Base-by-base conservation (phyloP, 2,888 invertebrate species). In the Pseudolycoriella hygida region DNA sequence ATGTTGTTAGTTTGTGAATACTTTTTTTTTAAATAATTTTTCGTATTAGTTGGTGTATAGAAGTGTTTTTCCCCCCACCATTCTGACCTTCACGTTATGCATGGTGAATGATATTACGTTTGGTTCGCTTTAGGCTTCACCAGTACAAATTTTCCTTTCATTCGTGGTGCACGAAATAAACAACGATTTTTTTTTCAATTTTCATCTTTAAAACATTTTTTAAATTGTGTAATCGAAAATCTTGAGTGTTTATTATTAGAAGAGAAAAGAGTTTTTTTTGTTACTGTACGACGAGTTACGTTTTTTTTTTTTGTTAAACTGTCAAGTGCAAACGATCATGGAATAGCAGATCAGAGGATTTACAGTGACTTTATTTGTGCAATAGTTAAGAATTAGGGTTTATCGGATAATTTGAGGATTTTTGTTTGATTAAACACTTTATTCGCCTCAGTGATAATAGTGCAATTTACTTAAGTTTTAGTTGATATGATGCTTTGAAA, bases 111-210 rank as follows among this genome's bases (percentile, higher is more conserved):
- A 46, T 42, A 46, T 46, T 46, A 42, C 42, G 46, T 46, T 45
- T 45, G 45, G 45, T 34, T 41, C 17, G 43, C 43, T 38, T 18
- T 43, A 43, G 43, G 37, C 43, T 43, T 37, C 20, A 47, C 44
- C 51, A 52, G 52, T 52, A 51, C 49, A 48, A 52, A 52, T 52
- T 52, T 52, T 52, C 52, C 52, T 52, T 52, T 52, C 52, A 48
- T 50, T 52, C 50, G 47, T 47, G 46, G 40, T 46, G 48, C 50
- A 48, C 45, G 45, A 34, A 40, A 40, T 40, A 17, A 31, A 25
- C 25, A 25, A 25, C 25, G 25, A 25, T 25, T 25, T 25, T 25
- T 25, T 25, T 25, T 4, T 6, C 25, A 8, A 6, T 25, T 25
- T 25, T 25, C 4, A 25, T 25, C 25, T 25, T 25, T 25, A 6